Conservation (phyloP, 2,113 vertebrate species). For the Lagopus muta region DNA sequence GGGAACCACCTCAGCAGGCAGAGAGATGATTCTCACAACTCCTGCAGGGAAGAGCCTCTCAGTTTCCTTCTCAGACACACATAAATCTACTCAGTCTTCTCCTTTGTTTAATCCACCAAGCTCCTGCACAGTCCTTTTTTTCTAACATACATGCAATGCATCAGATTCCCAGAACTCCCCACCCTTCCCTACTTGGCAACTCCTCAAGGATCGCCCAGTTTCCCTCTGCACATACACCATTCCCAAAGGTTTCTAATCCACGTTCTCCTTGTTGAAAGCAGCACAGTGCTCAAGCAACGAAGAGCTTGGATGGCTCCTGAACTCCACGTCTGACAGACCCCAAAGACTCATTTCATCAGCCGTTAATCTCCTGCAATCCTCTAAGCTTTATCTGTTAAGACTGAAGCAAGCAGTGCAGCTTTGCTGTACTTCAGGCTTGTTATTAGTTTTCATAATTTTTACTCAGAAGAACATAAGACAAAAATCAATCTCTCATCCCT, state of each 20-base stretch:
- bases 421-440: slow-evolving; percentile 57
- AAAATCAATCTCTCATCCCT: slow-evolving; percentile 63
- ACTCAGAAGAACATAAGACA: slow-evolving; percentile 68
- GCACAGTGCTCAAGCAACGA: not conserved
- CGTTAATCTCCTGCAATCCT: slow-evolving; percentile 64
- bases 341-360: slow-evolving; percentile 56
- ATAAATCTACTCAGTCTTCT: not conserved
- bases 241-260: not conserved
- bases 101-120: not conserved
- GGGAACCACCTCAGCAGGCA: not conserved
- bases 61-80: not conserved
- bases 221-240: not conserved
- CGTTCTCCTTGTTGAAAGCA: not conserved
- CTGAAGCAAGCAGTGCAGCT: slow-evolving; percentile 43
- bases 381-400: slow-evolving; percentile 69
- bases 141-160: accelerated
- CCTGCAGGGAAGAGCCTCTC: not conserved
- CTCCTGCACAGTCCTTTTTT: not conserved
- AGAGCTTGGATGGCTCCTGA: not conserved
- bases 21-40: not conserved
- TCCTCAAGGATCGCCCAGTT: not conserved
- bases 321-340: slow-evolving; percentile 24
- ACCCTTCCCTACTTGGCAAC: not conserved
- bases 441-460: slow-evolving; percentile 76
- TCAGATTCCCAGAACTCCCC: not conserved